Evolutionary conservation across 2,888 invertebrate genomes (phyloP), one percentile per base, ranked within the genome.

Genomic region (Troglohyphantes excavatus): DNA sequence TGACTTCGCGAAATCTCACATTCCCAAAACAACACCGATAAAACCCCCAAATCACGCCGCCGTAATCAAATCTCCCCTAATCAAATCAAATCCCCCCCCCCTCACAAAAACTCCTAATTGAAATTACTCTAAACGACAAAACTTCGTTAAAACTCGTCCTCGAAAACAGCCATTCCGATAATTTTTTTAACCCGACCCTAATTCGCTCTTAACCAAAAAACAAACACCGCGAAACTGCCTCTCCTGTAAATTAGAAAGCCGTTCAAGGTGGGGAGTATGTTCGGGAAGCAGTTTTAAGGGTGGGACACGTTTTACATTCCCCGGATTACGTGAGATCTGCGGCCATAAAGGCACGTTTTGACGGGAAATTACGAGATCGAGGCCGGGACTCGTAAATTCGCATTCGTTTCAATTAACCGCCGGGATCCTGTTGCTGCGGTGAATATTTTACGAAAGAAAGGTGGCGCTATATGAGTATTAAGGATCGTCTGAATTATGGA

Each of bases 351-450:
- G 53, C 87, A 88, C 87, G 87, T 81, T 63, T 33, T 46, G 59
- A 73, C 73, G 72, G 81, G 79, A 27, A 73, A 88, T 88, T 88
- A 88, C 79, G 81, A 43, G 11, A 27, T 21, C 33, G 43, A 39
- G 73, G 75, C 65, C 17, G 65, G 65, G 43, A 46, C 39, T 19
- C 21, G 65, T 88, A 88, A 88, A 88, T 88, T 73, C 87, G 26
- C 63, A 88, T 88, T 88, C 87, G 87, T 88, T 88, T 88, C 87
- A 88, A 88, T 88, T 88, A 88, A 53, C 67, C n/a, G 72, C 59
- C n/a, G 61, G 27, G 59, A 23, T 53, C 84, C 67, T 67, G 73
- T 72, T 67, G 72, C 65, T 82, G 72, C 63, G 59, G 59, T 88
- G 87, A 88, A 88, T 88, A 88, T 88, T 88, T 88, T 75, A 88